phyloP scores from a whole-genome alignment of 2,888 invertebrate species.

The Erynnis tages region DNA sequence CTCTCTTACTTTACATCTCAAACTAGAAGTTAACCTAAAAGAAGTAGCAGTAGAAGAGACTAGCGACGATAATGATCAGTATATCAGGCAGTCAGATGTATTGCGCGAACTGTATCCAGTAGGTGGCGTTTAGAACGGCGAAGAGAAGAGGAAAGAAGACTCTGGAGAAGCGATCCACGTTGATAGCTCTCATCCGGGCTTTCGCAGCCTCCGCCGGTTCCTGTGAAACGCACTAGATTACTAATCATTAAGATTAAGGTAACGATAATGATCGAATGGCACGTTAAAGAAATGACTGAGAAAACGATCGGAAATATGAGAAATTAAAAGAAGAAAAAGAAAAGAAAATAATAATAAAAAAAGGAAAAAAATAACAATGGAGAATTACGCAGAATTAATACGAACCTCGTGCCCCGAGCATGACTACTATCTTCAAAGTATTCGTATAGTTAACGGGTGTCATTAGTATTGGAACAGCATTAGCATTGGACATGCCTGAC shows the following conservation, averaged over 20 bases:
- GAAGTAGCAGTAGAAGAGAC: slow-evolving; percentile 8
- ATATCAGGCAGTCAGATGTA: slow-evolving; percentile 62
- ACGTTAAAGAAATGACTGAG: no score
- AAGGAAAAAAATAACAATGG: no score
- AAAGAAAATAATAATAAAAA: no score
- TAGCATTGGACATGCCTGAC: no score
- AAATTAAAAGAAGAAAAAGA: no score
- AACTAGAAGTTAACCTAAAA: background rate
- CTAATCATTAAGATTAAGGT: background rate
- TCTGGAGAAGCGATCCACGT: slow-evolving; percentile 92
- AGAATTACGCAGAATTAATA: no score
- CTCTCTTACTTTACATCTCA: no score
- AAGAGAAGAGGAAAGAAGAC: slow-evolving; percentile 95
- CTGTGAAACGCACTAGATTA: slow-evolving; percentile 43
- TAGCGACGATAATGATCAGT: slow-evolving; percentile 11
- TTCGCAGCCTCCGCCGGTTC: slow-evolving; percentile 69
- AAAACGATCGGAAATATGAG: no score
- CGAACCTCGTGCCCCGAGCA: no score
- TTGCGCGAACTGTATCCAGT: slow-evolving; percentile 91
- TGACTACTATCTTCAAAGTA: no score
- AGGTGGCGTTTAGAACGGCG: slow-evolving; percentile 92
- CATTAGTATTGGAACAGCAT: no score
- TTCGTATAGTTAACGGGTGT: no score
- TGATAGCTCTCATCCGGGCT: slow-evolving; percentile 83
- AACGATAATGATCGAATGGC: background rate